These are phyloP conservation scores for Montifringilla adamsi DNA, from an alignment of 2,113 vertebrate genomes.

Conservation along the genomic window DNA sequence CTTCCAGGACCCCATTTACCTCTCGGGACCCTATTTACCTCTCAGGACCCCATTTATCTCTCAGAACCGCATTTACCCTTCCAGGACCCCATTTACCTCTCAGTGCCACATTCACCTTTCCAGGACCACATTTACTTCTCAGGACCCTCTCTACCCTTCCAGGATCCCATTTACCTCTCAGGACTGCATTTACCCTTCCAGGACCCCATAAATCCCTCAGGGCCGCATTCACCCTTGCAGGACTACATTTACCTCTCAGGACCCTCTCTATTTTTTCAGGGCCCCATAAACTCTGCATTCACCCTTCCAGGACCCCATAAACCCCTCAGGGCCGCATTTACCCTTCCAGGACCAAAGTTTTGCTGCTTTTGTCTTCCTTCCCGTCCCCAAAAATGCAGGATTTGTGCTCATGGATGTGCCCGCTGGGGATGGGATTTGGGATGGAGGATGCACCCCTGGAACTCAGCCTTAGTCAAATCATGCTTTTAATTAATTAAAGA, in stretches of 20 bases:
- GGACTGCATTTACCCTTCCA: no score
- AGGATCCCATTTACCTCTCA: background rate
- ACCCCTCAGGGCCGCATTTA: no score
- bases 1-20: background rate
- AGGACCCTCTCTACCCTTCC: no score
- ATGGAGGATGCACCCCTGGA: background rate
- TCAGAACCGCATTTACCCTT: background rate
- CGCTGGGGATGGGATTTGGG: background rate
- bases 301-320: no score
- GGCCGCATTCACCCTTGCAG: no score
- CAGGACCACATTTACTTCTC: no score
- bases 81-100: no score
- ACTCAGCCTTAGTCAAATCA: background rate
- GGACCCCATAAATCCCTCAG: no score
- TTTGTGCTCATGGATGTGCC: background rate
- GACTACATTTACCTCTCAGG: no score
- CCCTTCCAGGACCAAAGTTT: background rate
- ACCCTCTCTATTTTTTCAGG: no score
- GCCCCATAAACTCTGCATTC: no score
- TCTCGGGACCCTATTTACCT: rapidly evolving
- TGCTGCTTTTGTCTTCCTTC: background rate
- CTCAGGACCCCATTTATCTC: background rate
- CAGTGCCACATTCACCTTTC: no score
- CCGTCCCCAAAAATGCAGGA: background rate
- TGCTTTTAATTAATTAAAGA: background rate